Evolutionary conservation across 2,888 invertebrate genomes (phyloP).

Genomic region (Synergus itoensis): DNA sequence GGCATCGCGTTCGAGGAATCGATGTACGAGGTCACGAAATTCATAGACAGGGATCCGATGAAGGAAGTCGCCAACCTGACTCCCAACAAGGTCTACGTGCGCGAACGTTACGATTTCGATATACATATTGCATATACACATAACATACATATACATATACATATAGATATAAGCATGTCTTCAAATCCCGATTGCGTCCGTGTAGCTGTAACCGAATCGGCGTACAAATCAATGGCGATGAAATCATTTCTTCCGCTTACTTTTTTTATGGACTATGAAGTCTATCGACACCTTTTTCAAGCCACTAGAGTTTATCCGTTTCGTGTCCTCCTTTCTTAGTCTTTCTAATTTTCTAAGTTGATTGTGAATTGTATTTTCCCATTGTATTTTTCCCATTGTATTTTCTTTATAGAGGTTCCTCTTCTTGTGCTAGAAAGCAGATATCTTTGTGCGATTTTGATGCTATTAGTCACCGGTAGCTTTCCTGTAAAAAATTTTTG

Average conservation of each 20-base stretch:
- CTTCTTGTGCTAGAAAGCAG: background rate
- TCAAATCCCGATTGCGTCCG: slow-evolving; percentile 24
- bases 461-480: background rate
- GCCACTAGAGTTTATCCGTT: background rate
- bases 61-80: slow-evolving; percentile 43
- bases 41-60: slow-evolving; percentile 53
- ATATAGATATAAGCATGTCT: background rate
- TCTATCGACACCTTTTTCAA: slow-evolving; percentile 12
- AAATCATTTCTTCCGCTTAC: background rate
- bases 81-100: slow-evolving; percentile 40
- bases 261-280: slow-evolving; percentile 1
- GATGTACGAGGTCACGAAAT: slow-evolving; percentile 62
- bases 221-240: slow-evolving; percentile 15
- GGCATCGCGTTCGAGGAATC: slow-evolving; percentile 59
- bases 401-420: background rate
- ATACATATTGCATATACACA: background rate
- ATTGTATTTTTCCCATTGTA: background rate
- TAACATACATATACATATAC: slow-evolving; percentile 4
- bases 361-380: background rate
- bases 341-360: background rate
- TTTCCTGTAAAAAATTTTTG: background rate
- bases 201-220: slow-evolving; percentile 29
- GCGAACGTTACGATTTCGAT: slow-evolving; percentile 18
- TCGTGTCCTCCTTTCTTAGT: background rate
- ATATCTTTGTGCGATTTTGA: background rate